Evolutionary conservation across 2,797 vertebrate genomes (phyloP).

Genomic region (Catharus ustulatus): DNA sequence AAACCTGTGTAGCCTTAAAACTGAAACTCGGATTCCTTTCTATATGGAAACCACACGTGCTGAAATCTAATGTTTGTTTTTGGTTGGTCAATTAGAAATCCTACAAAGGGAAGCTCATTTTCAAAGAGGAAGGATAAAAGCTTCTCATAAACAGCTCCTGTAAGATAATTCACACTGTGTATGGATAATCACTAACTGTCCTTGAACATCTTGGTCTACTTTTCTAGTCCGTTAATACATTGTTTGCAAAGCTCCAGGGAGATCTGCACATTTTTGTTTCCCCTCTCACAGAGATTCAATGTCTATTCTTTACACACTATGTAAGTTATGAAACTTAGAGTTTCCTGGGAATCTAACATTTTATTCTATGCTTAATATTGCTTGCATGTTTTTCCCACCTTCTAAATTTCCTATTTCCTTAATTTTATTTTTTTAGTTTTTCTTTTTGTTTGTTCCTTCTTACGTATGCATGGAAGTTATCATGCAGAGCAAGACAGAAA

Average conservation of each 20-base stretch:
- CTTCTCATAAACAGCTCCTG: not conserved
- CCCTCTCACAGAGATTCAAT: not conserved
- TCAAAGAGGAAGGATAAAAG: not conserved
- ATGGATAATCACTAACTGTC: not conserved
- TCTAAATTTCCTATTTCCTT: not conserved
- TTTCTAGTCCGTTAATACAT: not conserved
- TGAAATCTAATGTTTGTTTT: not conserved
- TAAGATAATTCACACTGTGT: not conserved
- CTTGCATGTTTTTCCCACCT: not conserved
- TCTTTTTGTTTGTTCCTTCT: not conserved
- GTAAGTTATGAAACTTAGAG: not conserved
- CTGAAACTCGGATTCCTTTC: not conserved
- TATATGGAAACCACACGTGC: not conserved
- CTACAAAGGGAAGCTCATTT: not conserved
- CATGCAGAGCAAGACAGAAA: not conserved
- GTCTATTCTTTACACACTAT: not conserved
- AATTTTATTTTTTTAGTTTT: not conserved
- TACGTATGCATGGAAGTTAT: not conserved
- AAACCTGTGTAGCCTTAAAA: not conserved
- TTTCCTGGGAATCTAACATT: not conserved
- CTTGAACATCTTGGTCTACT: not conserved
- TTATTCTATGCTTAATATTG: not conserved
- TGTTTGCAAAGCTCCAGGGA: not conserved
- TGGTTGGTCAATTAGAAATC: not conserved
- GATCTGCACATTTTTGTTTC: not conserved